phyloP scores from a whole-genome alignment of 2,797 vertebrate species.

The Pampus argenteus region DNA sequence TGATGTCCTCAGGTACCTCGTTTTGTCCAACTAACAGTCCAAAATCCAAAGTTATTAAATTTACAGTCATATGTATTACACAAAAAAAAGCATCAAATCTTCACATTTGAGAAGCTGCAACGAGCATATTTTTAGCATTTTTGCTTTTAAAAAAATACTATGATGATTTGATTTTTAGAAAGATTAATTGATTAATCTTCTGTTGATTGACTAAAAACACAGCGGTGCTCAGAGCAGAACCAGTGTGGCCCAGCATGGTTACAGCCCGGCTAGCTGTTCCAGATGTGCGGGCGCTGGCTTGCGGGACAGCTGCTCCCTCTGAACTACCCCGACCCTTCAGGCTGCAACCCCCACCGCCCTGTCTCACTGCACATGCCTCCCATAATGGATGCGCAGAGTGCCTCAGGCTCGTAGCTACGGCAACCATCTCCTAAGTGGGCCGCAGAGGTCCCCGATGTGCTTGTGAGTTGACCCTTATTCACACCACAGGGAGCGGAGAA shows the following conservation, averaged over 20 bases:
- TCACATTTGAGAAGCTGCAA: no score
- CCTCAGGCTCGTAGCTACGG: conserved; percentile 70
- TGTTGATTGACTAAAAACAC: no score
- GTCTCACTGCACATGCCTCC: conserved; percentile 70
- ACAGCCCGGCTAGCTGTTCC: conserved; percentile 40
- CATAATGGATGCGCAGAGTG: conserved; percentile 69
- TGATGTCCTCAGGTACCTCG: no score
- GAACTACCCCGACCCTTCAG: conserved; percentile 17
- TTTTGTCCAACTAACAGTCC: no score
- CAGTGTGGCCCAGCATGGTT: neutral
- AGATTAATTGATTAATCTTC: no score
- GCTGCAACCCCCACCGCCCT: conserved; percentile 40
- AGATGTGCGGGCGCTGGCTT: conserved; percentile 64
- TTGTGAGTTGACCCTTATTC: conserved; percentile 63
- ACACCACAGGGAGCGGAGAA: conserved; percentile 31
- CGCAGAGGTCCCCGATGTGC: conserved; percentile 56
- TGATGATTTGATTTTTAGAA: no score
- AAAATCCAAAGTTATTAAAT: no score
- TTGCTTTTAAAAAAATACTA: no score
- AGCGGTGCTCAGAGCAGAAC: no score
- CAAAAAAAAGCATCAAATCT: no score
- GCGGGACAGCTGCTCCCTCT: conserved; percentile 71
- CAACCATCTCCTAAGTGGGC: conserved; percentile 74
- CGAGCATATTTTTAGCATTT: no score
- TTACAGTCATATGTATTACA: no score